Evolutionary conservation across 2,113 vertebrate species (phyloP), one percentile per base, ranked within the genome.

Genomic region (Plotosus lineatus): DNA sequence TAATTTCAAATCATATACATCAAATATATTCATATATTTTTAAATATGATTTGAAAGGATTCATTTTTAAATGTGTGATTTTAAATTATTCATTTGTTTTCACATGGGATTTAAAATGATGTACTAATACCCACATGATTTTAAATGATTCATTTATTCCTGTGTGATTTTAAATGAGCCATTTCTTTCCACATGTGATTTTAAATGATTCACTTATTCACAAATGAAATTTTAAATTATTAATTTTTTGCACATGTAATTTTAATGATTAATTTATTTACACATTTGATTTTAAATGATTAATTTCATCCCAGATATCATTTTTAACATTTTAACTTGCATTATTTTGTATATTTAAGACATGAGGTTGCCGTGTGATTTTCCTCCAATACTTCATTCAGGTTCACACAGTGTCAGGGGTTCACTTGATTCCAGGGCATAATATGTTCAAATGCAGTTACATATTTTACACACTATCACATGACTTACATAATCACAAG

Each of bases 371-470:
- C 61, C 61, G 38, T 38, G 33, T 65, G 19, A 40, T 66, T 40
- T 46, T 23, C 40, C 9, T 40, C 2, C 36, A 10, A 26, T 26
- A 14, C 26, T 26, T 40, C 1, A 40, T 40, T 40, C 3, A 40
- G 4, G 9, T 66, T 40, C 65, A 44, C 23, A 69, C 6, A 69
- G 2, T 44, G 4, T 4, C 38, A 44, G 23, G 23, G 42, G 65
- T 69, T 69, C 26, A 69, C 44, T 69, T 69, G 40, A 69, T 65
- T 65, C 19, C 33, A 40, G 61, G 19, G 61, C 19, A 23, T 65
- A 4, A 21, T 23, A 65, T 65, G 58, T 17, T 33, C 6, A 61
- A 61, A 19, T 61, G 14, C 58, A 61, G 6, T 19, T 61, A 17
- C 21, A 2, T 11, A 23, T 11, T 26, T 21, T 26, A 12, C 9